These are phyloP conservation scores for Marmota flaviventris DNA, from an alignment of 2,113 vertebrate species.

Conservation along the genomic window DNA sequence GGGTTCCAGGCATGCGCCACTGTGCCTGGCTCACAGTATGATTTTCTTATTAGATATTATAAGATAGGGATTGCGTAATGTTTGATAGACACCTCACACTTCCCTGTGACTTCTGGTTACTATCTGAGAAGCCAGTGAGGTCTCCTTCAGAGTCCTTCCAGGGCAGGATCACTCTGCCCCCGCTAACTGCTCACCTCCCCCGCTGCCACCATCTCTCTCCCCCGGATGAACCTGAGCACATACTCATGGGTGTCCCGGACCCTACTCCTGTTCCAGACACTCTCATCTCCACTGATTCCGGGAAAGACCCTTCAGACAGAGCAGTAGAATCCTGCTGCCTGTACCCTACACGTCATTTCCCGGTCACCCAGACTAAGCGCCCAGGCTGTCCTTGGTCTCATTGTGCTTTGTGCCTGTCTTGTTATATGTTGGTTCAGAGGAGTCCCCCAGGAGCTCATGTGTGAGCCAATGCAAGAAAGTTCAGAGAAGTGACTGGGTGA, in stretches of 20 bases:
- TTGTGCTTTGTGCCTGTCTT: neutral
- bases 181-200: no score
- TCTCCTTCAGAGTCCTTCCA: no score
- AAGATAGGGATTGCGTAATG: neutral
- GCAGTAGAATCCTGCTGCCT: fast-evolving
- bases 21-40: no score
- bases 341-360: fast-evolving
- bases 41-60: neutral
- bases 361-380: neutral
- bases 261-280: neutral
- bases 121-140: neutral
- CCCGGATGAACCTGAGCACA: neutral
- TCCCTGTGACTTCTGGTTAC: no score
- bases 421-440: no score
- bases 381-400: neutral
- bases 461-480: no score
- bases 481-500: no score
- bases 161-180: fast-evolving
- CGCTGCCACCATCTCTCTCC: no score
- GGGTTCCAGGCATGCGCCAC: no score
- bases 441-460: no score
- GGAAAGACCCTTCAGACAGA: fast-evolving
- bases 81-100: neutral
- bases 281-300: fast-evolving
- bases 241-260: neutral